Base-by-base conservation (phyloP, 2,888 invertebrate genomes). In the Carterocephalus palaemon region DNA sequence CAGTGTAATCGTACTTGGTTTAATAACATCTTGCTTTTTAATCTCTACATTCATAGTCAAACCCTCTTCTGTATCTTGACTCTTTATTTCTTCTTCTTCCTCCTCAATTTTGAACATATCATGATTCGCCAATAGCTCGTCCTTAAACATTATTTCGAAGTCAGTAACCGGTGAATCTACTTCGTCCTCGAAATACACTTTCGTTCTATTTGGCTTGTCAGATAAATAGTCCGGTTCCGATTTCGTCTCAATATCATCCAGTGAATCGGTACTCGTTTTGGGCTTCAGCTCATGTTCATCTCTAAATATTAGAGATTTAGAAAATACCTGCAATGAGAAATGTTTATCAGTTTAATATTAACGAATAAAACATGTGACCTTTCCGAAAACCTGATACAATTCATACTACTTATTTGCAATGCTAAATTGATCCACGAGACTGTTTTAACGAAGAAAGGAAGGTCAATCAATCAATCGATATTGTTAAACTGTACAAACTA, bases 91-190 rank as follows among this genome's bases (percentile, higher is more conserved):
- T 41, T 68, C 72, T 54, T 83, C 84, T 48, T 84, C 86, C 60
- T 88, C 88, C 17, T 86, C 88, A 12, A 88, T 88, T 54, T 87
- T 86, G 47, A 84, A 86, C 72, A 88, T 87, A 24, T 80, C 77
- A 40, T 81, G 67, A 23, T 69, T 72, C 1, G 74, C 64, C 1
- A 76, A 48, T 0, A 88, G 67, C 62, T 88, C 88, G 49, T 88
- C 88, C 67, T 87, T 86, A 61, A 88, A 88, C 88, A 88, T 88
- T 1, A 88, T 88, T 66, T 88, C 88, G 38, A 88, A 87, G 62
- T 88, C 88, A 1, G 88, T 85, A 2, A 88, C 80, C 0, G 84
- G 85, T 0, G 84, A 83, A 39, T 87, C 77, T 0, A 85, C 77
- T 64, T 87, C 86, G 20, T 87, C 87, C 63, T 86, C 86, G 50